phyloP scores from a whole-genome alignment of 2,888 invertebrate genomes.

The Ryuthela nishihirai region DNA sequence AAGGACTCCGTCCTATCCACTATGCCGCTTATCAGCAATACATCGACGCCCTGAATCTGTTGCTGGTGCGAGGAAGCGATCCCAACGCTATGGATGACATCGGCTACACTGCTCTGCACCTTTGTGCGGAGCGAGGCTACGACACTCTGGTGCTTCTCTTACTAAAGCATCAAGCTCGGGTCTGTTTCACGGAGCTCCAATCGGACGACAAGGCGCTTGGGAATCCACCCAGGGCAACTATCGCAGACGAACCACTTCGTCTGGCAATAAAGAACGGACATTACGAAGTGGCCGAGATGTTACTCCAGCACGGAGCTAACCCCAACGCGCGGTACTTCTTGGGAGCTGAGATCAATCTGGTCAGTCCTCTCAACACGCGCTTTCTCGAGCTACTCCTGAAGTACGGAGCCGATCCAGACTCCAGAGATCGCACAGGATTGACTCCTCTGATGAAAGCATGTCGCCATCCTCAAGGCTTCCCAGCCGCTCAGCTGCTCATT shows the following conservation, averaged over 20 bases:
- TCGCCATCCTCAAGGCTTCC: slow-evolving; percentile 69
- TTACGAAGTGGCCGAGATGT: slow-evolving; percentile 60
- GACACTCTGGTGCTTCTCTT: slow-evolving; percentile 57
- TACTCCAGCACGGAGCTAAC: slow-evolving; percentile 79
- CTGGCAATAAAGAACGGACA: slow-evolving; percentile 83
- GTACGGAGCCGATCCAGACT: slow-evolving; percentile 84
- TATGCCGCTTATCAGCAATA: slow-evolving; percentile 85
- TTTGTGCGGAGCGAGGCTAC: slow-evolving; percentile 64
- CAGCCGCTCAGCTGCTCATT: slow-evolving; percentile 69
- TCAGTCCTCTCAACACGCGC: slow-evolving; percentile 69
- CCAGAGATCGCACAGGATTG: slow-evolving; percentile 77
- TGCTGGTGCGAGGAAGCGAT: slow-evolving; percentile 76
- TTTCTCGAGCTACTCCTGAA: slow-evolving; percentile 75
- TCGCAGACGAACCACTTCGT: slow-evolving; percentile 75
- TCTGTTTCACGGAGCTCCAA: slow-evolving; percentile 60
- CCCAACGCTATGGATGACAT: slow-evolving; percentile 81
- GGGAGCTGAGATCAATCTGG: slow-evolving; percentile 83
- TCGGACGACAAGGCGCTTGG: slow-evolving; percentile 39
- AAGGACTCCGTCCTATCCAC: slow-evolving; percentile 79
- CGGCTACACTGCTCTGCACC: slow-evolving; percentile 84
- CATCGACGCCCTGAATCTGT: slow-evolving; percentile 68
- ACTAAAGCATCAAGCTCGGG: slow-evolving; percentile 70
- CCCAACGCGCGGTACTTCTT: slow-evolving; percentile 90
- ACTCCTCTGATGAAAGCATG: slow-evolving; percentile 90
- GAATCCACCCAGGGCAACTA: slow-evolving; percentile 41